Conservation (phyloP, 2,888 invertebrate genomes). For the Acleris emargana region DNA sequence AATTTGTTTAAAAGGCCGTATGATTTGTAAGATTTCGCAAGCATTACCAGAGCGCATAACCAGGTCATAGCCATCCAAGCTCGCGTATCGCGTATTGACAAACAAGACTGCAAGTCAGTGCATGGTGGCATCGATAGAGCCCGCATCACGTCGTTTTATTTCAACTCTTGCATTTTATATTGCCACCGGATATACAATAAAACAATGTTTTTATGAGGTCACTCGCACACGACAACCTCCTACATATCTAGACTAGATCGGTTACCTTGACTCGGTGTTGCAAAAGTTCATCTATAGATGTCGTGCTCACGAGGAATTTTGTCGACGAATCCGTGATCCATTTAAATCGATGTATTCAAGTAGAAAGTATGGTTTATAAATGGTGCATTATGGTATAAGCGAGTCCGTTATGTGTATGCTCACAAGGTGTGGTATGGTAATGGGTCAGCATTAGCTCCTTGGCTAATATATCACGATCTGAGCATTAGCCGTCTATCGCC, state of each 20-base stretch:
- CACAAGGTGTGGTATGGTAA: constrained; percentile 56
- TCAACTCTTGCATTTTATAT: constrained; percentile 51
- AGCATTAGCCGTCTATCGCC: constrained; percentile 69
- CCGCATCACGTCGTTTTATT: constrained; percentile 60
- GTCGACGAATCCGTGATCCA: constrained; percentile 70
- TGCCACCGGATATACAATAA: constrained; percentile 49
- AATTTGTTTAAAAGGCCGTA: constrained; percentile 1
- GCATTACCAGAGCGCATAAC: constrained; percentile 38
- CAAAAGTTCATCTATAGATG: constrained; percentile 23
- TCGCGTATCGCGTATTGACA: constrained; percentile 44
- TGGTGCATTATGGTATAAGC: constrained; percentile 30
- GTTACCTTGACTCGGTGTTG: constrained; percentile 53
- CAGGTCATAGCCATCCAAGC: constrained; percentile 48
- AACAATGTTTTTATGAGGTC: constrained; percentile 45
- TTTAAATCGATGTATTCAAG: constrained; percentile 63
- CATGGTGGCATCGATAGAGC: constrained; percentile 64
- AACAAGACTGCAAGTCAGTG: constrained; percentile 41
- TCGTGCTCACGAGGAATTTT: constrained; percentile 51
- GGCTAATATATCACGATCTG: constrained; percentile 71
- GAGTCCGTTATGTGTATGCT: constrained; percentile 28
- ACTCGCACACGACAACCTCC: constrained; percentile 38
- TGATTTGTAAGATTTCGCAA: constrained; percentile 27
- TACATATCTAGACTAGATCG: constrained; percentile 34
- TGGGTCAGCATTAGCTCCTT: constrained; percentile 63
- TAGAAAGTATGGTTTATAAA: constrained; percentile 54